These are phyloP conservation scores for Mustelus asterias DNA, from an alignment of 2,113 vertebrate genomes.

Conservation along the genomic window DNA sequence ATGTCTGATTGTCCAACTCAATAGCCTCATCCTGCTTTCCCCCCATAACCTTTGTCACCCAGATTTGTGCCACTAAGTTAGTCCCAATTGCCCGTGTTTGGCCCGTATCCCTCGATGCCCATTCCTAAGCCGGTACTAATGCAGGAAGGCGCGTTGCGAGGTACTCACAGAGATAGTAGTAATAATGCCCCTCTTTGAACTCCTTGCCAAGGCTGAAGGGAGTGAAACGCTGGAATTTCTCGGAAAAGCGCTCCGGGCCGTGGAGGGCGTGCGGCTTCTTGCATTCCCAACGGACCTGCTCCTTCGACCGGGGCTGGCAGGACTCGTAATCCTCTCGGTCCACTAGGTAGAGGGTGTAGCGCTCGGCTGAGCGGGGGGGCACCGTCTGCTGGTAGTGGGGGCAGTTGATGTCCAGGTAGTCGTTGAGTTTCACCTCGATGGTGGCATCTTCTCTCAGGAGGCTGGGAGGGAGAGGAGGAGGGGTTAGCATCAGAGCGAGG, in stretches of 20 bases:
- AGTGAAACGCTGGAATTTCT: conserved; percentile 91
- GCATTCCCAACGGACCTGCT: conserved; percentile 89
- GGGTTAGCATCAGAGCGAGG: neutral
- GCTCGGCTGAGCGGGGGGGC: conserved; percentile 62
- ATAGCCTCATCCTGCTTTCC: no score
- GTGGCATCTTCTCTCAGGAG: conserved; percentile 70
- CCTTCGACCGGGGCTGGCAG: conserved; percentile 78
- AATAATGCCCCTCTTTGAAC: conserved; percentile 82
- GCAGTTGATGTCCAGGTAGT: conserved; percentile 92
- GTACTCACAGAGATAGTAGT: conserved; percentile 94
- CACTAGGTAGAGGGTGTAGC: conserved; percentile 89
- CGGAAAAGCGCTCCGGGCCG: conserved; percentile 81
- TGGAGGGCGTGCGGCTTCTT: conserved; percentile 71
- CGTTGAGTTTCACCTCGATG: conserved; percentile 72
- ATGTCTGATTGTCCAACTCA: no score
- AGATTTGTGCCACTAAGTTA: no score
- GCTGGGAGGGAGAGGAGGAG: conserved; percentile 48
- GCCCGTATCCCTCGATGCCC: no score
- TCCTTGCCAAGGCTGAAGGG: conserved; percentile 88
- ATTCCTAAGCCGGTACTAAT: no score
- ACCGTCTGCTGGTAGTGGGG: conserved; percentile 75
- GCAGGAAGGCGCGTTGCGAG: no score
- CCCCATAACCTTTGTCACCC: no score
- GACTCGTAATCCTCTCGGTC: conserved; percentile 68
- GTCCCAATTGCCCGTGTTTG: no score